Percentiles rank a stretch among this genome's conserved stretches.
Conservation (phyloP, 2,888 invertebrate genomes). For the Phaedon cochleariae region DNA sequence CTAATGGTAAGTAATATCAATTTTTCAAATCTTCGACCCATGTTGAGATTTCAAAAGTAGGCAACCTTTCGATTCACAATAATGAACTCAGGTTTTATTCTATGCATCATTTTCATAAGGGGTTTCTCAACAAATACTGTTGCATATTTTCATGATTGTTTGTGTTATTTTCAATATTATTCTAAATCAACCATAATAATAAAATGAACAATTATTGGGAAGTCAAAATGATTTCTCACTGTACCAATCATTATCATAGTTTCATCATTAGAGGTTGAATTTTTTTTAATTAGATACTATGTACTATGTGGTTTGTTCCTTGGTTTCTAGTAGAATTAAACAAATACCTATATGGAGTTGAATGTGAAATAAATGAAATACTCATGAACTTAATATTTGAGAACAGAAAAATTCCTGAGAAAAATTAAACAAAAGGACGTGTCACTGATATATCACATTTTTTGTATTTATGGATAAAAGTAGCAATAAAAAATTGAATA, state of each 20-base stretch:
- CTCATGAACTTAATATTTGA: neutral
- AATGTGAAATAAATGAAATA: neutral
- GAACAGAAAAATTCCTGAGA: too few species aligned
- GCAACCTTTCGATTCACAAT: neutral
- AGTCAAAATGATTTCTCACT: too few species aligned
- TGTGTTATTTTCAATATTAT: neutral
- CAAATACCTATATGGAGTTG: too few species aligned
- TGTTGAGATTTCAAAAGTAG: neutral
- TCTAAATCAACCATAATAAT: too few species aligned
- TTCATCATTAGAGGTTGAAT: neutral
- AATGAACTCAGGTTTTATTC: neutral
- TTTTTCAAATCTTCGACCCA: neutral
- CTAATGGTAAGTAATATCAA: neutral
- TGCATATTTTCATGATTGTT: too few species aligned
- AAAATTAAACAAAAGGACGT: neutral
- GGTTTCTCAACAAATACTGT: too few species aligned
- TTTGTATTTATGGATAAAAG: too few species aligned
- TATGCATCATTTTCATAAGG: too few species aligned
- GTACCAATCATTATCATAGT: neutral
- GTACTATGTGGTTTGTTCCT: neutral
- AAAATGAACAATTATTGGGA: too few species aligned
- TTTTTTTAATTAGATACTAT: neutral
- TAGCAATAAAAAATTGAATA: too few species aligned
- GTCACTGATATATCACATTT: neutral
- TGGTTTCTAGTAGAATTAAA: too few species aligned